Base-by-base conservation (phyloP, 2,888 invertebrate species). In the Dryomyza anilis region DNA sequence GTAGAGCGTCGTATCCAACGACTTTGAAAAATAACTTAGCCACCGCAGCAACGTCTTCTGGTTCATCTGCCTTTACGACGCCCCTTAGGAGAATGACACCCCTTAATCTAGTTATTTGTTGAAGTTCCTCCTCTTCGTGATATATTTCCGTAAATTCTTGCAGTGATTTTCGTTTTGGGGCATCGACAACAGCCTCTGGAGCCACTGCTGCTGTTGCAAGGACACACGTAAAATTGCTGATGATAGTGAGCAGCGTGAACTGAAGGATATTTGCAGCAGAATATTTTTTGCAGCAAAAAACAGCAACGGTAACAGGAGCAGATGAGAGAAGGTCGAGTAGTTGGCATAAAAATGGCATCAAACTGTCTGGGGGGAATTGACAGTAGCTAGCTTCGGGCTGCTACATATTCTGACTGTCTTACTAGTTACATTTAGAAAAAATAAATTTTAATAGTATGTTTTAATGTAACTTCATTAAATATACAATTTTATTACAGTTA, bases 151-250 rank as follows among this genome's bases (percentile, higher is more conserved):
- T 43, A 27, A 43, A 39, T 43, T 19, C 39, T 53, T 30, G 53
- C 62, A 48, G 62, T 62, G 62, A 62, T 62, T 62, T 55, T 45
- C 62, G 52, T 61, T 61, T 61, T 50, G 61, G 61, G 61, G 46
- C 46, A 25, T 36, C 23, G 23, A 43, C 39, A 6, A 39, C 39
- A n/a, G 12, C 14, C 39, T 39, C 39, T 39, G 39, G 33, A 7
- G 7, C 33, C 5, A 21, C 21, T 12, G 46, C 19, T 21, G n/a
- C 21, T 12, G 46, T 4, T 10, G 46, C 46, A 7, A 12, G 33
- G 12, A 12, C 14, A n/a, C 2, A n/a, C 4, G 39, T 14, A 7
- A 5, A 3, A n/a, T 12, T 12, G 39, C 3, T n/a, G 39, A n/a
- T 3, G 39, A 12, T 2, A n/a, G 39, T 5, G 39, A n/a, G 39